Base-by-base conservation (phyloP, 2,113 vertebrate genomes). In the Dipodomys spectabilis region DNA sequence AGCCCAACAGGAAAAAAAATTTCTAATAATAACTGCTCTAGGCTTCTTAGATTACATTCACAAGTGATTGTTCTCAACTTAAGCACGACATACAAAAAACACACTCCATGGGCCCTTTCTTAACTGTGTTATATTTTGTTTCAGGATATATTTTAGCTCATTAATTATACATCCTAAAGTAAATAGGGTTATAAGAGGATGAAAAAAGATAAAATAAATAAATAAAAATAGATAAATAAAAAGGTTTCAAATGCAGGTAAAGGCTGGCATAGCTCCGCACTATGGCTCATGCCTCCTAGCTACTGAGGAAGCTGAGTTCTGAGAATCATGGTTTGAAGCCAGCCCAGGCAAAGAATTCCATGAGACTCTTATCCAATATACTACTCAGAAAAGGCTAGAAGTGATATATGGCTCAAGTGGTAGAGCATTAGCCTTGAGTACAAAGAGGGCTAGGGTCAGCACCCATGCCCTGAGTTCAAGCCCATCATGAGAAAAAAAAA, bases 111-210 rank as follows among this genome's bases (percentile, higher is more conserved):
- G 60, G 71, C 64, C 64, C 39, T 44, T 85, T 32, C 75, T 30
- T 85, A 91, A 95, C 20, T 39, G 1, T 35, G 20, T 60, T 20
- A 5, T 11, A 45, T 28, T 23, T 83, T 72, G 23, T 75, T 95
- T 82, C 72, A 80, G 23, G 18, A n/a, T 93, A 65, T 82, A 64
- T 25, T 65, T 92, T 39, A 25, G 28, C 74, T 72, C n/a, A 82
- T 86, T 91, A 91, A 94, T 86, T 88, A 57, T 18, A 87, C 49
- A 23, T 44, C 39, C 39, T 64, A 44, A 92, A 91, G 18, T 69
- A 95, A 87, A 77, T 3, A 74, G 23, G 71, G 3, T 32, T 92
- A 64, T 62, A 78, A 91, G 64, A 74, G 44, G 45, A 86, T 83
- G 0, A 3, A 15, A 65, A 93, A 95, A 39, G 35, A 3, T 39